These are phyloP conservation scores for Megalurothrips usitatus DNA, from an alignment of 2,888 invertebrate genomes.

Conservation along the genomic window DNA sequence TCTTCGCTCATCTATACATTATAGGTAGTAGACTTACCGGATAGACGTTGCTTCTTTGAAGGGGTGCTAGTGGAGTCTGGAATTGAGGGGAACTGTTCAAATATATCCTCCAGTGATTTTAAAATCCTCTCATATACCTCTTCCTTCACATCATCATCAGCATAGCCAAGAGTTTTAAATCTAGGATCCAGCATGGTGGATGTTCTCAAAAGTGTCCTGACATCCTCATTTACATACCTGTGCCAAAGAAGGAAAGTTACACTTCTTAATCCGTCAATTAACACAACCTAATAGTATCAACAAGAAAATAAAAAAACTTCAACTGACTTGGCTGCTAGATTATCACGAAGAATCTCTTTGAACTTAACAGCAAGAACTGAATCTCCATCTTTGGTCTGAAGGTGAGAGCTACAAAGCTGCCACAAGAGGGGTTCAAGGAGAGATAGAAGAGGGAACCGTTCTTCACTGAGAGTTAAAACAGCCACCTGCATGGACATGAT, in stretches of 20 bases:
- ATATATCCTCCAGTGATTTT: not conserved
- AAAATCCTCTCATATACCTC: slow-evolving; percentile 40
- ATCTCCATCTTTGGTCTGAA: slow-evolving; percentile 47
- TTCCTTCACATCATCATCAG: slow-evolving; percentile 47
- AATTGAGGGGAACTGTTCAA: not conserved
- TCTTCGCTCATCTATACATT: slow-evolving; percentile 5
- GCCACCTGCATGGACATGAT: slow-evolving; percentile 44
- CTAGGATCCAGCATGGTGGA: slow-evolving; percentile 51
- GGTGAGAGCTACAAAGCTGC: slow-evolving; percentile 49
- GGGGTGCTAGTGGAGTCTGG: slow-evolving; percentile 36
- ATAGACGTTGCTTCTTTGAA: slow-evolving; percentile 45
- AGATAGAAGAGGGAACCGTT: slow-evolving; percentile 50
- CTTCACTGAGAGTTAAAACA: slow-evolving; percentile 50
- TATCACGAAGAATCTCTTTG: slow-evolving; percentile 46
- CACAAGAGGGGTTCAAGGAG: slow-evolving; percentile 51
- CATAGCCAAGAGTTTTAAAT: slow-evolving; percentile 50
- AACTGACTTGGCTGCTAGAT: slow-evolving; percentile 41
- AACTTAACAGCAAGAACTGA: slow-evolving; percentile 44
- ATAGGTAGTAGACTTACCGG: slow-evolving; percentile 42
- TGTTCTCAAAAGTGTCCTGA: slow-evolving; percentile 47
- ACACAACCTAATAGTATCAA: too few relatives aligned
- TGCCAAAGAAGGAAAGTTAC: slow-evolving; percentile 37
- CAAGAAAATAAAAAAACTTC: not conserved
- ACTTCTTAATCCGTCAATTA: not conserved
- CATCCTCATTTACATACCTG: slow-evolving; percentile 46